These are phyloP conservation scores for Sylvietta virens DNA, from an alignment of 2,113 vertebrate species.

Conservation along the genomic window DNA sequence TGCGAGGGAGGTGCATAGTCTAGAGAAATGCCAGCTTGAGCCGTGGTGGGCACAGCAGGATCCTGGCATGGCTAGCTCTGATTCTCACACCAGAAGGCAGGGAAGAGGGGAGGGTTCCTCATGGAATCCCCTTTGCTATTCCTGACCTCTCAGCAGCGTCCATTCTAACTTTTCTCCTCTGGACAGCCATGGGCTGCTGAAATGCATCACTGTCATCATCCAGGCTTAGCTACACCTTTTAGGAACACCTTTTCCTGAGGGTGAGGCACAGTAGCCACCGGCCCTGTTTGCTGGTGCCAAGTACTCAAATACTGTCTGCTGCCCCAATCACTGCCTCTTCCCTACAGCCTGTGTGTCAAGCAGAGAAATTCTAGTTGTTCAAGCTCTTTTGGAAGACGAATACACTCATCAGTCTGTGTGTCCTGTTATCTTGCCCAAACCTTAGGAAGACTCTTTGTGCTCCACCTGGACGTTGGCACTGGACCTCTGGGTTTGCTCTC, in stretches of 20 bases:
- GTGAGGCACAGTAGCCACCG: neutral
- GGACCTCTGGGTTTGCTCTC: neutral
- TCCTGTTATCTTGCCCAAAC: accelerated
- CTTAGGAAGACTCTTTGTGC: neutral
- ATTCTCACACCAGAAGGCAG: neutral
- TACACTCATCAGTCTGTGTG: accelerated
- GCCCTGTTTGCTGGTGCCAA: neutral
- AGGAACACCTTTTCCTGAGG: neutral
- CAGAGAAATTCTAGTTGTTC: neutral
- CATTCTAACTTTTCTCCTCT: neutral
- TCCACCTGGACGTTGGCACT: neutral
- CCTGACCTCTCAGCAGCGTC: neutral
- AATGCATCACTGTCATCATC: neutral
- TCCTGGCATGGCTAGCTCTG: neutral
- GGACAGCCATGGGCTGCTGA: neutral
- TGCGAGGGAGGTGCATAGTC: neutral
- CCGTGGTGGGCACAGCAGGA: neutral
- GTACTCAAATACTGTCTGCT: neutral
- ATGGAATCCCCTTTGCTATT: neutral
- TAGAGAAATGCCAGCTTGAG: neutral
- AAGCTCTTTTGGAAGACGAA: neutral
- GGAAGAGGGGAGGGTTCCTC: neutral
- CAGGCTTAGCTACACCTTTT: neutral
- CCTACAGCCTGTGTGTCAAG: neutral
- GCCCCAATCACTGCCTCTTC: neutral